Evolutionary conservation across 1,140 invertebrate genomes (phyloP).

Genomic region (Zaprionus davidi): DNA sequence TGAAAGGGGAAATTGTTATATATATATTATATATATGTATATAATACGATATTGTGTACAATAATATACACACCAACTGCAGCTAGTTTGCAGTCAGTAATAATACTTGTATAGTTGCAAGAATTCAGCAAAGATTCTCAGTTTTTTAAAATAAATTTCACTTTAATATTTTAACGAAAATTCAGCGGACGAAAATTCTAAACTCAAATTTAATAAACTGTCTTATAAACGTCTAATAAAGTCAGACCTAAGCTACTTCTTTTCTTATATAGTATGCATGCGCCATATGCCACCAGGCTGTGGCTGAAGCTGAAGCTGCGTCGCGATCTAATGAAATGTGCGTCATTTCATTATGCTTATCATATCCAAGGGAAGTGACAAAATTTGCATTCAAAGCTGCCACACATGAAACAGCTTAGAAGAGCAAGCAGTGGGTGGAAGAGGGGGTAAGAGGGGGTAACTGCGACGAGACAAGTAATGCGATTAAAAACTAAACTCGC

Average conservation of each 20-base stretch:
- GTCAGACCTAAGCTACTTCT: neutral
- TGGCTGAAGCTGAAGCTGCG: neutral
- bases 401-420: slow-evolving; percentile 26
- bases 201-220: slow-evolving; percentile 10
- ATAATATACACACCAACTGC: too few species aligned
- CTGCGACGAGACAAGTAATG: slow-evolving; percentile 50
- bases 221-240: slow-evolving; percentile 9
- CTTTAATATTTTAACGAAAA: neutral
- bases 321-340: slow-evolving; percentile 4
- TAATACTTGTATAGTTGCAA: too few species aligned
- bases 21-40: too few species aligned
- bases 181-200: neutral
- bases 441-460: neutral
- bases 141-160: neutral
- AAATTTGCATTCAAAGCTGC: slow-evolving; percentile 44
- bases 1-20: neutral
- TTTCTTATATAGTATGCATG: neutral
- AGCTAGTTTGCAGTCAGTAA: too few species aligned
- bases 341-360: slow-evolving; percentile 21
- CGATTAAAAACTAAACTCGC: slow-evolving; percentile 60
- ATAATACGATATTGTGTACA: too few species aligned
- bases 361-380: slow-evolving; percentile 8
- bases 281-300: neutral
- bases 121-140: neutral
- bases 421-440: neutral